Evolutionary conservation across 2,113 vertebrate species (phyloP).

Genomic region (Etia nguti): DNA sequence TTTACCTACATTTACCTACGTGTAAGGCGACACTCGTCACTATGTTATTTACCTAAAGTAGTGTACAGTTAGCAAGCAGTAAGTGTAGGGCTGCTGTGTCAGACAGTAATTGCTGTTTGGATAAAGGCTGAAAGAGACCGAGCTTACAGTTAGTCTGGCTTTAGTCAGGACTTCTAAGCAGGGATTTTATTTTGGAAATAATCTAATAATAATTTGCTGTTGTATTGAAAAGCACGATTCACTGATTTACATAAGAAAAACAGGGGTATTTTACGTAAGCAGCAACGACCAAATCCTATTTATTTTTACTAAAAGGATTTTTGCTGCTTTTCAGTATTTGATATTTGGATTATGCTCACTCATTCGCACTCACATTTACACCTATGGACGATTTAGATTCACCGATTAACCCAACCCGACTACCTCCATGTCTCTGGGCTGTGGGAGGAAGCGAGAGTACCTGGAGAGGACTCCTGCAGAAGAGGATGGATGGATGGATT

Average conservation of each 20-base stretch:
- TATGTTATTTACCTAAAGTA: conserved; percentile 35
- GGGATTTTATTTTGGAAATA: background rate
- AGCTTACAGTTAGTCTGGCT: conserved; percentile 36
- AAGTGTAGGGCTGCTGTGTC: conserved; percentile 56
- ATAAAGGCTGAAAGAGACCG: conserved; percentile 18
- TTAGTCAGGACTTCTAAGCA: background rate
- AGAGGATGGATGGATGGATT: background rate
- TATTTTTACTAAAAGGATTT: background rate
- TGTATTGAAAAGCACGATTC: background rate
- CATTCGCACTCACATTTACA: background rate
- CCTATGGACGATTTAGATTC: background rate
- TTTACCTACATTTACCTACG: conserved; percentile 22
- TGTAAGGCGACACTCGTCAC: conserved; percentile 9
- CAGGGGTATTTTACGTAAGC: background rate
- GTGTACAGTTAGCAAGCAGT: conserved; percentile 5
- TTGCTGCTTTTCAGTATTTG: background rate
- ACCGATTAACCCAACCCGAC: background rate
- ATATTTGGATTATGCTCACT: background rate
- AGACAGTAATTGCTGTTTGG: conserved; percentile 69
- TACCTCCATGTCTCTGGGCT: background rate
- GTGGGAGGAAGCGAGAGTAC: background rate
- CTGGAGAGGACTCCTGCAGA: fast-evolving
- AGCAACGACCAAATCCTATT: background rate
- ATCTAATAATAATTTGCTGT: background rate
- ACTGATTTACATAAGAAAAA: background rate